A percentile compares a stretch with the other conserved stretches of the same genome.
Evolutionary conservation across 2,888 invertebrate genomes (phyloP).

Genomic region (Geotrupes spiniger): DNA sequence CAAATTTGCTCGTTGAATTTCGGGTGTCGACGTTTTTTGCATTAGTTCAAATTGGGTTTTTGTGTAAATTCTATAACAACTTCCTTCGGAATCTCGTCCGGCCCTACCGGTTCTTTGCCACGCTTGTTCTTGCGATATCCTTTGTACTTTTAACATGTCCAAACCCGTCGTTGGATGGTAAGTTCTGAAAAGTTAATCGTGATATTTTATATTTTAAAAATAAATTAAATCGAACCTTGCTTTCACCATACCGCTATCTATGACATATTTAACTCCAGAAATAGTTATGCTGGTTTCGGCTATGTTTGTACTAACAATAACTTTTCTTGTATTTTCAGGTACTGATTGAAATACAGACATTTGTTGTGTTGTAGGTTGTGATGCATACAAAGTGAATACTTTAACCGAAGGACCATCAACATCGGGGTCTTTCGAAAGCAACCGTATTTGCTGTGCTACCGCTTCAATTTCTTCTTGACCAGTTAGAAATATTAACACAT

Average conservation of each 20-base stretch:
- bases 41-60: slow-evolving; percentile 71
- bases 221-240: slow-evolving; percentile 59
- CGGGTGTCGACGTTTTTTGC: slow-evolving; percentile 73
- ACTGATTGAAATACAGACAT: slow-evolving; percentile 79
- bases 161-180: slow-evolving; percentile 80
- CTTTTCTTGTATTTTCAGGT: slow-evolving; percentile 76
- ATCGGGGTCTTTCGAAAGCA: slow-evolving; percentile 65
- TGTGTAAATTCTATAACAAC: slow-evolving; percentile 86
- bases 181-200: slow-evolving; percentile 51
- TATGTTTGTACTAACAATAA: slow-evolving; percentile 94
- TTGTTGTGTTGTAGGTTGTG: slow-evolving; percentile 82
- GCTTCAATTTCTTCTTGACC: slow-evolving; percentile 97
- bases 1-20: slow-evolving; percentile 74
- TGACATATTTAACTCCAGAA: slow-evolving; percentile 83
- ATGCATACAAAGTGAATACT: slow-evolving; percentile 88
- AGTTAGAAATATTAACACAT: slow-evolving; percentile 89
- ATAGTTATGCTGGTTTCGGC: slow-evolving; percentile 98
- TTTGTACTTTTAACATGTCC: slow-evolving; percentile 76
- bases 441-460: slow-evolving; percentile 70
- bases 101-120: slow-evolving; percentile 92
- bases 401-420: slow-evolving; percentile 65
- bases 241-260: slow-evolving; percentile 92
- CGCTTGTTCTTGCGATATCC: slow-evolving; percentile 87
- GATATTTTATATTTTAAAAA: not conserved
- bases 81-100: slow-evolving; percentile 81